phyloP scores from a whole-genome alignment of 2,797 vertebrate species.

The Pangasius sanitwongsei region DNA sequence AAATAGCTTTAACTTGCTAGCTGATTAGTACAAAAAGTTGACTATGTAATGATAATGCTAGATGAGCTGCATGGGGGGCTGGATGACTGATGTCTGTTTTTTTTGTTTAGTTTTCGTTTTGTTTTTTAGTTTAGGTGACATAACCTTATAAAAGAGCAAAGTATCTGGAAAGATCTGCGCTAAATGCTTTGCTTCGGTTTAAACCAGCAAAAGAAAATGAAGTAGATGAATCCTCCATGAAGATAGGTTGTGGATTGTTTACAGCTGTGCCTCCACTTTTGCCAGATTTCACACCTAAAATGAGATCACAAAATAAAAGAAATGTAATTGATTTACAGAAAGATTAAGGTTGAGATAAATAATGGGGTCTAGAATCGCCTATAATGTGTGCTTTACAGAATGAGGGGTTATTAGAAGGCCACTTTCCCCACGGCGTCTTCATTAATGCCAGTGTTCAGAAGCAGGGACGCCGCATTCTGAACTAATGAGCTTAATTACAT shows the following conservation, averaged over 20 bases:
- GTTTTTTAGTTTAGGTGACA: not conserved
- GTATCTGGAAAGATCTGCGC: not conserved
- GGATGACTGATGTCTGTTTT: no score
- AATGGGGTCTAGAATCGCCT: not conserved
- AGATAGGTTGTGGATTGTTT: not conserved
- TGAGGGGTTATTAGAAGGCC: slow-evolving; percentile 6
- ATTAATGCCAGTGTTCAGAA: slow-evolving; percentile 36
- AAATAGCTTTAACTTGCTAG: not conserved
- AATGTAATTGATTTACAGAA: not conserved
- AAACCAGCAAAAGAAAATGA: not conserved
- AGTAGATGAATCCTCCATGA: not conserved
- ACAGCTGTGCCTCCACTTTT: no score
- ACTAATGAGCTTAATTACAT: slow-evolving; percentile 60
- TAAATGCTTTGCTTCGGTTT: not conserved
- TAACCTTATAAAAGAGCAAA: not conserved
- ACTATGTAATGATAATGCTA: not conserved
- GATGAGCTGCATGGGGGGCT: not conserved
- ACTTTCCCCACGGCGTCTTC: slow-evolving; percentile 14
- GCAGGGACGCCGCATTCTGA: slow-evolving; percentile 1
- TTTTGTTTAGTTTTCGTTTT: not conserved
- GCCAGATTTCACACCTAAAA: not conserved
- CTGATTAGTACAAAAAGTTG: not conserved
- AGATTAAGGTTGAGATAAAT: not conserved
- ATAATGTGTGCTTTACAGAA: not conserved
- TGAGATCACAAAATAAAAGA: not conserved